Evolutionary conservation across 2,888 invertebrate species (phyloP), one percentile per base, ranked within the genome.

Genomic region (Paralinhomoeus sp.): DNA sequence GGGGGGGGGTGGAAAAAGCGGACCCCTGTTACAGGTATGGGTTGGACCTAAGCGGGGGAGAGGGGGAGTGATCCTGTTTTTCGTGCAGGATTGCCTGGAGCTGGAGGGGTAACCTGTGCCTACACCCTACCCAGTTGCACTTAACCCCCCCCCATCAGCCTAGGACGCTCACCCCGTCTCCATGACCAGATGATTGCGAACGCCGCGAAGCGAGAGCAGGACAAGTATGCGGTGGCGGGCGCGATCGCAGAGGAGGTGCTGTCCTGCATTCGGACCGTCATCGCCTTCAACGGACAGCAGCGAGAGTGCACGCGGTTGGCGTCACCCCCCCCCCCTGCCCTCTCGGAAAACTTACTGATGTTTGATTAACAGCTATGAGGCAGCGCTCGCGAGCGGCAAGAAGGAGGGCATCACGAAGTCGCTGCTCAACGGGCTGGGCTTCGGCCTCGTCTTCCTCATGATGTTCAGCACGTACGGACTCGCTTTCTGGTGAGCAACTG

Each of bases 191-290:
- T 67, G 36, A 62, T 68, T 48, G 59, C 68, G 2, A 58, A 61
- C 12, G 63, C 67, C 35, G 62, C 67, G 17, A 60, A 61, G n/a
- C 51, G 62, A 45, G 69, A 69, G 48, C 66, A 59, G 23, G 51
- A 56, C 21, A 51, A 56, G 45, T 63, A 57, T 47, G 53, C 55
- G 15, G 37, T 44, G 21, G 56, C 57, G 15, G 57, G 56, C 5
- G 52, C 50, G 13, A 48, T 57, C 5, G 57, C 57, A 9, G 57
- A 57, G 47, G 57, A 57, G 43, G 54, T 54, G 34, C 45, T 57
- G n/a, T 46, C 50, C 20, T 50, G 47, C 36, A 49, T 57, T 1
- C 48, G 52, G 38, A 57, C 57, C 21, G 57, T 57, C 15, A 48
- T 50, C 12, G 49, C 54, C 22, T 56, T 57, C 44, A 51, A 53